These are phyloP conservation scores for Geodia barretti DNA, from an alignment of 37 sponge, comb jelly and placozoan species.

Conservation along the genomic window DNA sequence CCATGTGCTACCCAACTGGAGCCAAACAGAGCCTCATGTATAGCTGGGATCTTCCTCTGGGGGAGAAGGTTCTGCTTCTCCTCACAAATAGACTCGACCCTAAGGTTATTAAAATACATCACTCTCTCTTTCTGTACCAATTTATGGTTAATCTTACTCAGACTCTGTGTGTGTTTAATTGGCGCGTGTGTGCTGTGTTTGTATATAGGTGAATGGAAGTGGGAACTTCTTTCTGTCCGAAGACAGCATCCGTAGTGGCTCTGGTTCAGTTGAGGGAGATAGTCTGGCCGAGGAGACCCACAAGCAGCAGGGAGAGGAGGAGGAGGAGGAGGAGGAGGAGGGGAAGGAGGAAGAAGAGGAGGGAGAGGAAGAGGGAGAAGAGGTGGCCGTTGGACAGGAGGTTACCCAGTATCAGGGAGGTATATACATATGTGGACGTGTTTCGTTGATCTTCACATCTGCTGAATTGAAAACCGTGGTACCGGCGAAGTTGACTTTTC, in stretches of 20 bases:
- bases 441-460: no score
- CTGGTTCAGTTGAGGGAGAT: background rate
- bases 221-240: background rate
- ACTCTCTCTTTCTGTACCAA: no score
- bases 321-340: background rate
- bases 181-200: no score
- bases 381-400: background rate
- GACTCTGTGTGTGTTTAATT: no score
- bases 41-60: slow-evolving; percentile 65
- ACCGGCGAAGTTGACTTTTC: no score
- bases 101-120: no score
- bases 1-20: no score
- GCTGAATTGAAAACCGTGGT: no score
- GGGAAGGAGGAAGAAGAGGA: slow-evolving; percentile 20
- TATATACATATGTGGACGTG: no score
- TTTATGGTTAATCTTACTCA: no score
- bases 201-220: background rate
- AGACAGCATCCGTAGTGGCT: background rate
- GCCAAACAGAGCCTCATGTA: slow-evolving; percentile 51
- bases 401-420: no score
- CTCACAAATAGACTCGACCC: no score
- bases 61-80: background rate
- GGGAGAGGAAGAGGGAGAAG: background rate
- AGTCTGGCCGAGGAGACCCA: background rate
- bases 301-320: background rate